Percentiles rank a stretch among this genome's conserved stretches.
phyloP scores from a whole-genome alignment of 1,140 invertebrate species.

The Drosophila baimaii region DNA sequence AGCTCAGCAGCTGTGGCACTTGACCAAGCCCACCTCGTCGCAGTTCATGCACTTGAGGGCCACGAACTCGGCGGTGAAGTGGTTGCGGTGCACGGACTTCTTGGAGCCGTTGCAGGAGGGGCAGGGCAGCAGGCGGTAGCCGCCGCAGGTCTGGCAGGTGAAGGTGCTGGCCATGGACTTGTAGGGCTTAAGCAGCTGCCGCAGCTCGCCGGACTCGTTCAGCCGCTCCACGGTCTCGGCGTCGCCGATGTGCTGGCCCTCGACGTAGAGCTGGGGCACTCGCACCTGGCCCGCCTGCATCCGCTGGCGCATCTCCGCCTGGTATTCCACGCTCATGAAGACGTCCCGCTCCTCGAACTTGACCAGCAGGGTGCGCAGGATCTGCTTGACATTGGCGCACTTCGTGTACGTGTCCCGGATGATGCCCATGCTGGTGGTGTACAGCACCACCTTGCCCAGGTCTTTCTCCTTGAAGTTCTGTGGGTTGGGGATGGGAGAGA shows the following conservation, averaged over 20 bases:
- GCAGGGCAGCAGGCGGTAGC: conserved; percentile 95
- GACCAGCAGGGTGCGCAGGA: conserved; percentile 95
- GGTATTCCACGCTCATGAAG: conserved; percentile 95
- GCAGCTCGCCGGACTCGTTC: conserved; percentile 95
- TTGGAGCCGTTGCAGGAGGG: conserved; percentile 96
- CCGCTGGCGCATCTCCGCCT: conserved; percentile 94
- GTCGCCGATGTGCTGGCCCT: conserved; percentile 95
- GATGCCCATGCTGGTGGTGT: conserved; percentile 97
- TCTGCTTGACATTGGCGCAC: conserved; percentile 95
- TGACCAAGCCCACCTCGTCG: conserved; percentile 95
- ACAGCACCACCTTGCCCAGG: conserved; percentile 95
- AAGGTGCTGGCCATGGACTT: conserved; percentile 92
- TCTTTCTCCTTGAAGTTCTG: conserved; percentile 96
- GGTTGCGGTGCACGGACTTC: conserved; percentile 96
- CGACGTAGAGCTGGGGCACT: conserved; percentile 96
- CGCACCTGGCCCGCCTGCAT: conserved; percentile 89
- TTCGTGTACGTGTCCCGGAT: conserved; percentile 94
- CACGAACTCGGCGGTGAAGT: conserved; percentile 96
- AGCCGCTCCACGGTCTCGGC: conserved; percentile 94
- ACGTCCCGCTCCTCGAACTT: conserved; percentile 97
- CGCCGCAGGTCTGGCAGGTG: conserved; percentile 94
- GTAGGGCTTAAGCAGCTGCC: conserved; percentile 94
- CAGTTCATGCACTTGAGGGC: conserved; percentile 98
- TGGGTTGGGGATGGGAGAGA: conserved; percentile 10
- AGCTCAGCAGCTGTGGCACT: conserved; percentile 90